Evolutionary conservation across 1,140 invertebrate species (phyloP).

Genomic region (Drosophila malerkotliana): DNA sequence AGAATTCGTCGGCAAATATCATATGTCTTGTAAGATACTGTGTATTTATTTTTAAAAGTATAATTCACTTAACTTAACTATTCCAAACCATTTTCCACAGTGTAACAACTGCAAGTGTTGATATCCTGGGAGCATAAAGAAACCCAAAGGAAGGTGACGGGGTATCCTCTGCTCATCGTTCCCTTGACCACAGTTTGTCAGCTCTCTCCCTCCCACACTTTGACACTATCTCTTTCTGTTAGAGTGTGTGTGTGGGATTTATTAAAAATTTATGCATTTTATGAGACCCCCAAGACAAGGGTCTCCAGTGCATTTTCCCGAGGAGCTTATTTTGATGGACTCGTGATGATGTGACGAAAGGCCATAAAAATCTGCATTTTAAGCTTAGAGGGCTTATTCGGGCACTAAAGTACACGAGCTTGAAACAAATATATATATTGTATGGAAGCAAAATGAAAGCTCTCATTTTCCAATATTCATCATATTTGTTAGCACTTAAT

Average conservation of each 20-base stretch:
- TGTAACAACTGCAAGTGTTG: not conserved
- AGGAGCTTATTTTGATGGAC: constrained; percentile 34
- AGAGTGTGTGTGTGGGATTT: constrained; percentile 41
- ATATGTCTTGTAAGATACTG: too few relatives aligned
- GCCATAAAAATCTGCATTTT: constrained; percentile 57
- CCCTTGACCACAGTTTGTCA: constrained; percentile 59
- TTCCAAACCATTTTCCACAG: too few relatives aligned
- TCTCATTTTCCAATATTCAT: not conserved
- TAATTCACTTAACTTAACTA: too few relatives aligned
- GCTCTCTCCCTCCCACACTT: not conserved
- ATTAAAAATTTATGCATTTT: constrained; percentile 79
- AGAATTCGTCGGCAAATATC: too few relatives aligned
- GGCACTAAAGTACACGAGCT: not conserved
- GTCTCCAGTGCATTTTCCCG: constrained; percentile 34
- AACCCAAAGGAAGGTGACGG: constrained; percentile 26
- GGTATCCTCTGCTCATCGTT: constrained; percentile 26
- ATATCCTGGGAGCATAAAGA: not conserved
- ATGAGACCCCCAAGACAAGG: constrained; percentile 43
- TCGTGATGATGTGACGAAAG: constrained; percentile 55
- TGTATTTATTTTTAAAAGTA: too few relatives aligned
- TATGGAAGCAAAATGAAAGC: too few relatives aligned
- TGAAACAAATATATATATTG: too few relatives aligned
- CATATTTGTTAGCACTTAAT: constrained; percentile 1
- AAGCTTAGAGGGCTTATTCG: constrained; percentile 32
- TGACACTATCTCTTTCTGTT: not conserved